Conservation (phyloP, 2,797 vertebrate species). For the Eulemur rubriventer region DNA sequence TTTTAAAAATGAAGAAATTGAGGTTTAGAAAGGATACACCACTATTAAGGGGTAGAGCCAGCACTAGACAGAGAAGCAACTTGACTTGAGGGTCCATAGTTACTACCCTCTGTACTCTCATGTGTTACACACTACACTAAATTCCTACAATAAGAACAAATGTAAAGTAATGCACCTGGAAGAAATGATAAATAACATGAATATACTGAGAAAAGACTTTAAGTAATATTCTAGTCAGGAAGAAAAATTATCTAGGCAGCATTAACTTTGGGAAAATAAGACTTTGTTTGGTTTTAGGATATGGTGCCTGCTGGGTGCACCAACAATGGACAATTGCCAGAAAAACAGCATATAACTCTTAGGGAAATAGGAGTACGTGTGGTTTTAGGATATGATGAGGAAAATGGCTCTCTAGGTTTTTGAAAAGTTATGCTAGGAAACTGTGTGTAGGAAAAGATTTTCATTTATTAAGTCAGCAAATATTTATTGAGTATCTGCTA, state of each 20-base stretch:
- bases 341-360: background rate
- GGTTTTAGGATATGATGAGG: background rate
- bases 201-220: background rate
- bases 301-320: background rate
- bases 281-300: background rate
- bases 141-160: background rate
- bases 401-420: background rate
- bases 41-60: background rate
- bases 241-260: background rate
- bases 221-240: background rate
- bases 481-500: background rate
- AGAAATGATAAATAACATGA: background rate
- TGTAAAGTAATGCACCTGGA: background rate
- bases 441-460: background rate
- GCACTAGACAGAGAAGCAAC: background rate
- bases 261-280: background rate
- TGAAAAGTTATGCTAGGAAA: background rate
- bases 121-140: background rate
- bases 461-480: background rate
- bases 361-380: background rate
- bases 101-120: no score
- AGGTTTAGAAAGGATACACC: background rate
- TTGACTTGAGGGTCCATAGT: background rate
- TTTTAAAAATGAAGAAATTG: constrained; percentile 11
- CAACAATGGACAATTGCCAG: background rate